Percentiles rank a stretch among this genome's conserved stretches.
phyloP scores from a whole-genome alignment of 2,113 vertebrate genomes.

The Corvus moneduloides region DNA sequence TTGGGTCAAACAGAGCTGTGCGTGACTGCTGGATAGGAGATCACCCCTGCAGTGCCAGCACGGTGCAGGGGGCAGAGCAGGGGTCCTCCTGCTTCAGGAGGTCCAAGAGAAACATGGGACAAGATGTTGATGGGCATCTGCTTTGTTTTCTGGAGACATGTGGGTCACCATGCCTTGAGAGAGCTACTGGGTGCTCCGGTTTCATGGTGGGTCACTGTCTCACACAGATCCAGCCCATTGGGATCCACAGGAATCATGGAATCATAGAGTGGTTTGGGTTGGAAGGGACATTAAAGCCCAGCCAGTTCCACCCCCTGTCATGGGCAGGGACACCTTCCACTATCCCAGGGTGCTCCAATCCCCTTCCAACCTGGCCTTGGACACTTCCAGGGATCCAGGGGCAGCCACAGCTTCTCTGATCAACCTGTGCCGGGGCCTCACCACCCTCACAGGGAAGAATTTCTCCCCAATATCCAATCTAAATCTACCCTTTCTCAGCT shows the following conservation, averaged over 20 bases:
- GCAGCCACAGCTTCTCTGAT: background rate
- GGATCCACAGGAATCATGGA: background rate
- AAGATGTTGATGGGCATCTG: background rate
- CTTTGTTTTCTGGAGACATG: fast-evolving
- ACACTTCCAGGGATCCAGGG: background rate
- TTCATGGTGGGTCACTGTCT: background rate
- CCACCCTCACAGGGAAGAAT: background rate
- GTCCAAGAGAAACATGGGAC: fast-evolving
- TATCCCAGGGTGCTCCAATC: fast-evolving
- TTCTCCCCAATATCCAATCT: background rate
- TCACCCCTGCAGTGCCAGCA: background rate
- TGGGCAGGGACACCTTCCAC: fast-evolving
- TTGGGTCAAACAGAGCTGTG: background rate
- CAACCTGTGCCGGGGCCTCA: fast-evolving
- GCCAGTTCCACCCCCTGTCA: background rate
- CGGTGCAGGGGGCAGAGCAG: background rate
- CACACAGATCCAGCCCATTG: background rate
- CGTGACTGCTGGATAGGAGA: background rate
- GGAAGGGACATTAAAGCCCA: background rate
- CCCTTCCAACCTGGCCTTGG: fast-evolving
- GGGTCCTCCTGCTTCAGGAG: background rate
- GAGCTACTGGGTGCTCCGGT: fast-evolving
- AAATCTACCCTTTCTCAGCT: background rate
- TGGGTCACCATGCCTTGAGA: fast-evolving
- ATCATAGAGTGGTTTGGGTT: background rate